A percentile compares a stretch with the other conserved stretches of the same genome.
phyloP scores from a whole-genome alignment of 2,797 vertebrate genomes.

The Neosilurus mollespiculum region DNA sequence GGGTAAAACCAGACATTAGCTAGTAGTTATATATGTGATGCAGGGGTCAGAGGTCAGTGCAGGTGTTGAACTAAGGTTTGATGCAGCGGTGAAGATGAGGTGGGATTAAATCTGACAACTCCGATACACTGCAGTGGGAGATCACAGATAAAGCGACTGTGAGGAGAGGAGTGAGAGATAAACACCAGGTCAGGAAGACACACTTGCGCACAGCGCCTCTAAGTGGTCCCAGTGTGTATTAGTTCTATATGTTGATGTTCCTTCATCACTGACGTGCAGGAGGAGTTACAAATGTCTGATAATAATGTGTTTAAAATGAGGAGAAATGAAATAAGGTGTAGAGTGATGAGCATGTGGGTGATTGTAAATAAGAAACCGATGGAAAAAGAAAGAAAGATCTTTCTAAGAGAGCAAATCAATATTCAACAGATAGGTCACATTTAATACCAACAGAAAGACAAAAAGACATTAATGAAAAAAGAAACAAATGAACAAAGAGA shows the following conservation, averaged over 20 bases:
- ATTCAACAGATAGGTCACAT: background rate
- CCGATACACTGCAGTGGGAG: background rate
- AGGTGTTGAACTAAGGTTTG: too few relatives aligned
- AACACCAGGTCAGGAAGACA: background rate
- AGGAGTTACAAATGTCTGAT: too few relatives aligned
- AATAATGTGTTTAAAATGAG: too few relatives aligned
- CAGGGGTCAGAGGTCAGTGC: background rate
- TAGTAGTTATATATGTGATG: background rate
- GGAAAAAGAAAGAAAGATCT: background rate
- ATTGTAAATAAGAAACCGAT: background rate
- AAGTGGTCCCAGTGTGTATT: background rate
- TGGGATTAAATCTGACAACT: too few relatives aligned
- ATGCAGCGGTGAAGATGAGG: too few relatives aligned
- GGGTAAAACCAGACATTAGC: background rate
- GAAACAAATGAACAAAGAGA: background rate
- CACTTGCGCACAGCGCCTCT: background rate
- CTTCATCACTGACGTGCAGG: too few relatives aligned
- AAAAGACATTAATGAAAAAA: background rate
- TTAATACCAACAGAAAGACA: background rate
- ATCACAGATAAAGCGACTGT: too few relatives aligned
- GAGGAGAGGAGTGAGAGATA: background rate
- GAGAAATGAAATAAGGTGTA: too few relatives aligned
- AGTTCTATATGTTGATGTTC: background rate
- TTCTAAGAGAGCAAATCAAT: background rate
- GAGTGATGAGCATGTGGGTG: background rate